Evolutionary conservation across 2,113 vertebrate species (phyloP).

Genomic region (Erythrocercus mccallii): DNA sequence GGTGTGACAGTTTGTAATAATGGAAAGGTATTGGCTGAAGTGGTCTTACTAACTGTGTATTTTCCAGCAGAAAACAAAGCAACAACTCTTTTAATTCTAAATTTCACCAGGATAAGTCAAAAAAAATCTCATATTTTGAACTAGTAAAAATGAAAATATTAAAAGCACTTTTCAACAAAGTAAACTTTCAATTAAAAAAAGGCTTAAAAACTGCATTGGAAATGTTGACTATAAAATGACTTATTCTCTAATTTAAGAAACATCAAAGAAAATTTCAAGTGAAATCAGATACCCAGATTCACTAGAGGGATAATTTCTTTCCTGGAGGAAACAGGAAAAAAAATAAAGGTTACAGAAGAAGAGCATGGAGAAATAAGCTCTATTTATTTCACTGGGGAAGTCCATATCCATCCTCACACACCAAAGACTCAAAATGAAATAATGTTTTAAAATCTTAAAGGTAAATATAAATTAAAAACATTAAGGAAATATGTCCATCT

Average conservation of each 20-base stretch:
- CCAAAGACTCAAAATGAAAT: background rate
- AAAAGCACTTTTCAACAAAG: background rate
- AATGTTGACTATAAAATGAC: background rate
- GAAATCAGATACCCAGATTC: background rate
- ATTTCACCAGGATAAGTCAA: background rate
- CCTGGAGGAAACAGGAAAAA: background rate
- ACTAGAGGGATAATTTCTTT: background rate
- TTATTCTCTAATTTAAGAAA: background rate
- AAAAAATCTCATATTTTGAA: background rate
- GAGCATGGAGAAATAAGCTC: background rate
- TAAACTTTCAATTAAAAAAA: background rate
- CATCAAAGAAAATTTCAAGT: background rate
- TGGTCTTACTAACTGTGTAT: background rate
- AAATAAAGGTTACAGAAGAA: background rate
- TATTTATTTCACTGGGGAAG: background rate
- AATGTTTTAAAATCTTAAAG: background rate
- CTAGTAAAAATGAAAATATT: background rate
- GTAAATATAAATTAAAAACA: background rate
- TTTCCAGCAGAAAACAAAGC: background rate
- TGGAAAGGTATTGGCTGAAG: background rate
- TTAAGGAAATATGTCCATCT: background rate
- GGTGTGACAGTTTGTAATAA: background rate
- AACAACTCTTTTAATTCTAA: background rate
- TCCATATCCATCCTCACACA: background rate
- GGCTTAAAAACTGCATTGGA: background rate